phyloP scores from a whole-genome alignment of 2,797 vertebrate species.

The Schizothorax lantsangensis region DNA sequence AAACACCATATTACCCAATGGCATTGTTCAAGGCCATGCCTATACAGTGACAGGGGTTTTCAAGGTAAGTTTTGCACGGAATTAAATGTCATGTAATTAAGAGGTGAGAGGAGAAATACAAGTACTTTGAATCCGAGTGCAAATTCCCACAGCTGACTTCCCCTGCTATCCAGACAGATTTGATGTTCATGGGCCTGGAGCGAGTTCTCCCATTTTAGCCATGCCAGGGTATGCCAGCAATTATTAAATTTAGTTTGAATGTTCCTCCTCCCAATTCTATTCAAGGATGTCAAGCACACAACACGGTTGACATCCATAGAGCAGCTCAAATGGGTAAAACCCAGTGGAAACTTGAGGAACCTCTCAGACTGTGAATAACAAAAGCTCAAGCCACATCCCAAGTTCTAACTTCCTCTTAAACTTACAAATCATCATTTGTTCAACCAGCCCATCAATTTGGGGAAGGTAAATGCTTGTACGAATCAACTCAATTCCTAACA shows the following conservation, averaged over 20 bases:
- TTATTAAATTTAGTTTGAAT: too few relatives aligned
- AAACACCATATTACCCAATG: constrained; percentile 63
- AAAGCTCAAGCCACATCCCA: neutral
- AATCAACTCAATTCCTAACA: neutral
- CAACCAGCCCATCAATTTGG: neutral
- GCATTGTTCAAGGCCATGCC: constrained; percentile 76
- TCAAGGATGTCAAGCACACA: too few relatives aligned
- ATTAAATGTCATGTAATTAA: neutral
- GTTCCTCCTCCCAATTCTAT: too few relatives aligned
- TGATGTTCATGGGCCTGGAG: too few relatives aligned
- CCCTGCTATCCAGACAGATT: too few relatives aligned
- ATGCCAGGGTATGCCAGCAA: too few relatives aligned
- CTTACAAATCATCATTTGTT: neutral
- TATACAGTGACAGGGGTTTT: constrained; percentile 76
- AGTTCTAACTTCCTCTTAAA: neutral
- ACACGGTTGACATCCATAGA: too few relatives aligned
- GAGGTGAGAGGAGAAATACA: neutral
- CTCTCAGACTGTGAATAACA: neutral
- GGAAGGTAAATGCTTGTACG: neutral
- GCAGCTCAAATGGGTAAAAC: too few relatives aligned
- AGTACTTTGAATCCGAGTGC: too few relatives aligned
- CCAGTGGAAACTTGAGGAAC: neutral
- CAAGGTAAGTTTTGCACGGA: constrained; percentile 62
- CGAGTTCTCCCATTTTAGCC: too few relatives aligned
- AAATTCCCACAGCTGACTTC: too few relatives aligned